Base-by-base conservation (phyloP, 2,888 invertebrate genomes). In the Xestia xanthographa region DNA sequence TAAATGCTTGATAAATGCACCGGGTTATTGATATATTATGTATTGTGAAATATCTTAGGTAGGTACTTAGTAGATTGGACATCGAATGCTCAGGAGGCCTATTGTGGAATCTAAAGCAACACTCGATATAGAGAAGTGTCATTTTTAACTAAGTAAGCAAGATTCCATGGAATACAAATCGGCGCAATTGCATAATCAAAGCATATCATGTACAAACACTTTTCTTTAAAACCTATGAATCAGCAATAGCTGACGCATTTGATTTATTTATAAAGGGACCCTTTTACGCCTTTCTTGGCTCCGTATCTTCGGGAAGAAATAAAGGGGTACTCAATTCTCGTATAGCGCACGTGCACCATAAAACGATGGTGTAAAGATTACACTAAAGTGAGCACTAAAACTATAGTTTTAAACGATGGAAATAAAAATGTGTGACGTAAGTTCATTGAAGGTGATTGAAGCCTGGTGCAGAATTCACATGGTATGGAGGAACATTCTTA, bases 321-420 rank as follows among this genome's bases (percentile, higher is more conserved):
- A 71, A 75, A 79, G 56, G 70, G 76, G 73, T 73, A 78, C 77
- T 83, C 82, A 74, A 81, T 79, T 72, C 58, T 53, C n/a, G 26
- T 65, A 85, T 14, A 38, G 63, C 68, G 38, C 86, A 86, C 84
- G 84, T 84, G 86, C 76, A 74, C 58, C 79, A 66, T 84, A 81
- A 81, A 86, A 81, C 68, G 69, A 83, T 77, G 66, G 80, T 77
- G 86, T 82, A 75, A 72, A 87, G 80, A 84, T 87, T 74, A 77
- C 48, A 71, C 75, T 41, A 75, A 80, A 82, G 82, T 84, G 77
- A 66, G 53, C 66, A 75, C 76, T 85, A 66, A 70, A 82, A 78
- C 69, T 75, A 77, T 84, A 60, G 50, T 66, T 69, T 70, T 56
- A 26, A 84, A 76, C 45, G 77, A 70, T 82, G 58, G 68, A 79